Base-by-base conservation (phyloP, 2,888 invertebrate species). In the Anodontia alba region DNA sequence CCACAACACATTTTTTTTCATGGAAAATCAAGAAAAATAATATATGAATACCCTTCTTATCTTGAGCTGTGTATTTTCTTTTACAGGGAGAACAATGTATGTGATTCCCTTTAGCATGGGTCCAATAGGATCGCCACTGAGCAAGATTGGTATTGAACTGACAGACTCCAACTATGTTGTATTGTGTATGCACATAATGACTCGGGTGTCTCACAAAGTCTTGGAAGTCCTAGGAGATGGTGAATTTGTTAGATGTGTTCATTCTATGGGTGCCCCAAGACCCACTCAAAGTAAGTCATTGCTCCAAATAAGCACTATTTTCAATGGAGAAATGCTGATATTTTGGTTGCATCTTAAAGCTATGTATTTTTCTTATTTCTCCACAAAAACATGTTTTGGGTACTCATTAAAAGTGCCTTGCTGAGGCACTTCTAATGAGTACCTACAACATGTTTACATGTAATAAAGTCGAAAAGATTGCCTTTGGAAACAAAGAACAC, bases 101-200 rank as follows among this genome's bases (percentile, higher is more conserved):
- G 69, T 69, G 8, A 69, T 69, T 42, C 69, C 69, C 3, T 69
- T 69, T 43, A 43, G 81, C 54, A 99, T 99, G 99, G 99, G 99
- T 2, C 99, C 99, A 0, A 96, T 99, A 10, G 98, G 98, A 0
- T 98, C 98, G 0, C 97, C 98, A 0, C 95, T 99, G 7, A 97
- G 99, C 38, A 99, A 99, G 95, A 97, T 99, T 92, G 99, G 99
- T 36, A 96, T 99, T 68, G 97, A 99, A 95, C 95, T 99, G 83
- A 99, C 99, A 0, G 99, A 99, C 94, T 99, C 99, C 0, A 97
- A 98, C 0, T 99, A 99, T 94, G 99, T 99, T 20, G 98, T 98
- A 31, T 97, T 98, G 86, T 98, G 98, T 17, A 99, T 99, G 99
- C 96, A 97, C 62, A 97, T 99, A 88, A 99, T 99, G 99, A 98